A percentile compares a stretch with the other conserved stretches of the same genome.
These are phyloP conservation scores for Orientallactaga bullata DNA, from an alignment of 2,113 vertebrate genomes.

Conservation along the genomic window DNA sequence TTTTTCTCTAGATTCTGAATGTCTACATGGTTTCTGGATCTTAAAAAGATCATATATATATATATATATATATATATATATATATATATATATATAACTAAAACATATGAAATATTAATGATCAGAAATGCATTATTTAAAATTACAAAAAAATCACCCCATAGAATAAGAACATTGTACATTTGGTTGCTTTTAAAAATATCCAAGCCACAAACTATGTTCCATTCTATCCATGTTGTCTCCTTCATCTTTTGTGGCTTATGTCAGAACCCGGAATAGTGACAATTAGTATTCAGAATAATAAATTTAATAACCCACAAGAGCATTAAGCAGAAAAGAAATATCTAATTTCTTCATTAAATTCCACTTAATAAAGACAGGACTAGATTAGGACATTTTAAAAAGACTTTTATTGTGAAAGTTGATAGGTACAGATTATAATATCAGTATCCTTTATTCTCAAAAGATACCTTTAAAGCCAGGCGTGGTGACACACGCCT, in stretches of 20 bases:
- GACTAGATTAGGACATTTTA: constrained; percentile 38
- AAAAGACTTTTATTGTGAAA: constrained; percentile 22
- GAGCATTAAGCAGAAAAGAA: not conserved
- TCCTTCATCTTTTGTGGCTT: not conserved
- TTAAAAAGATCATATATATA: too few species aligned
- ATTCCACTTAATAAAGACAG: not conserved
- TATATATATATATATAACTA: not conserved
- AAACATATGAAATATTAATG: constrained; percentile 14
- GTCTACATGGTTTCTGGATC: not conserved
- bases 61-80: too few species aligned
- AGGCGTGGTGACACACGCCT: too few species aligned
- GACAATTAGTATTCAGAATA: not conserved
- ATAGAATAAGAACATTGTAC: not conserved
- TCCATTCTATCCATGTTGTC: not conserved
- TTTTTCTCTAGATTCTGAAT: constrained; percentile 46
- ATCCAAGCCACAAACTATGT: not conserved
- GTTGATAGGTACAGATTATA: not conserved
- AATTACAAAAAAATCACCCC: not conserved
- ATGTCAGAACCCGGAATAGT: not conserved
- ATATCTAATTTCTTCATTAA: constrained; percentile 42
- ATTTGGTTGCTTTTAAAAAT: not conserved
- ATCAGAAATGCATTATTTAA: not conserved
- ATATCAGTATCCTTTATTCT: not conserved
- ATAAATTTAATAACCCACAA: not conserved
- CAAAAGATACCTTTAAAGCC: not conserved